Evolutionary conservation across 2,797 vertebrate species (phyloP).

Genomic region (Nannoperca australis): DNA sequence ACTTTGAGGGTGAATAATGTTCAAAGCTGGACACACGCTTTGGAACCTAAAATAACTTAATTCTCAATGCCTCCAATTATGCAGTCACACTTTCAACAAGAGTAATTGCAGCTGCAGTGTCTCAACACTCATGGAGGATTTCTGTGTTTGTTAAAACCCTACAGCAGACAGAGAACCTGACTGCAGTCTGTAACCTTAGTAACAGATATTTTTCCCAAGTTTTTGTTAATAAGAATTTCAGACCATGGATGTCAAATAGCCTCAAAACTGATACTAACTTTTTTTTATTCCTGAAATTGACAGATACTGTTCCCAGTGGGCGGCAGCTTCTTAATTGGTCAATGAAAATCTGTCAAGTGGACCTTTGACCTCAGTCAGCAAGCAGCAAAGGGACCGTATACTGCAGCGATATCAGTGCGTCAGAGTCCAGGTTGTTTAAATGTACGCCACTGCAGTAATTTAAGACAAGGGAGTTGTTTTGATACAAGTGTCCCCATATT

Average conservation of each 20-base stretch:
- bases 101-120: conserved; percentile 36
- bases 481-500: not conserved
- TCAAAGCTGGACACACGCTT: conserved; percentile 26
- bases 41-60: conserved; percentile 1
- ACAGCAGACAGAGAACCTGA: conserved; percentile 2
- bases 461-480: not conserved
- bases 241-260: conserved; percentile 5
- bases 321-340: conserved; percentile 21
- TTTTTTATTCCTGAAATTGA: conserved; percentile 13
- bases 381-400: not conserved
- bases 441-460: not conserved
- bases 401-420: not conserved
- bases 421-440: not conserved
- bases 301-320: not conserved
- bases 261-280: conserved; percentile 30
- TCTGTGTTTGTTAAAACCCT: conserved; percentile 29
- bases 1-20: conserved; percentile 17
- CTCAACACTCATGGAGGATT: conserved; percentile 1
- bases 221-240: conserved; percentile 23
- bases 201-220: conserved; percentile 12
- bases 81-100: conserved; percentile 25
- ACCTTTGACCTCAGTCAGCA: not conserved
- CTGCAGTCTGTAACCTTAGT: conserved; percentile 15
- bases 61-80: conserved; percentile 24
- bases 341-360: conserved; percentile 28